Base-by-base conservation (phyloP, 2,113 vertebrate species). In the Psilopogon haemacephalus region DNA sequence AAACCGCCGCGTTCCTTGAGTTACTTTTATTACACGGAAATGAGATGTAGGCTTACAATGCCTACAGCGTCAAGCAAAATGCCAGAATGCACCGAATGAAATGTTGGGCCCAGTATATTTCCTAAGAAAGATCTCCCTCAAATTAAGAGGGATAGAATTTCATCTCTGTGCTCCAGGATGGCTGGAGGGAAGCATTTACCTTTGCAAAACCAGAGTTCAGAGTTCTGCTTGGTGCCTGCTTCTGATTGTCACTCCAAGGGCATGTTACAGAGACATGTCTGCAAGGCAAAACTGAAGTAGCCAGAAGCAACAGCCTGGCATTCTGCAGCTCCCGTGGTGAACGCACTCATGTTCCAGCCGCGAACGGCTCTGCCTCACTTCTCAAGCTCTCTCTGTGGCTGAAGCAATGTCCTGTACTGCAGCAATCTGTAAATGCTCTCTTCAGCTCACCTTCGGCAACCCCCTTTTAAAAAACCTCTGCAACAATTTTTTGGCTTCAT, bases 161-260 rank as follows among this genome's bases (percentile, higher is more conserved):
- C 50, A 85, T 63, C 81, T 13, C 3, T 27, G 71, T 4, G 8
- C 28, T 56, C 70, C 48, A 42, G 42, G 89, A 90, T 71, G 71
- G 93, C 86, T 7, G 1, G 91, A 91, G 84, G 71, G 71, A 92
- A 92, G 27, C 9, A 3, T 84, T 91, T 92, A 92, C 93, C 94
- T 94, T 93, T 93, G 28, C 1, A 6, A 87, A 91, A 89, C 19
- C 15, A 17, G 63, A 71, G 71, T 18, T 52, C 40, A 71, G 68
- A 79, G 21, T 59, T 73, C 73, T 81, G 37, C 27, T 24, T 4
- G 24, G 37, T 76, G 30, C 64, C 60, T 30, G 32, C 55, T 91
- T 91, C 71, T 40, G 46, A 88, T 89, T 80, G 68, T 71, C 55
- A 40, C 63, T 83, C 55, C 52, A 52, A 76, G 63, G 74, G 32